A percentile compares a stretch with the other conserved stretches of the same genome.
Evolutionary conservation across 2,797 vertebrate species (phyloP).

Genomic region (Erithacus rubecula): DNA sequence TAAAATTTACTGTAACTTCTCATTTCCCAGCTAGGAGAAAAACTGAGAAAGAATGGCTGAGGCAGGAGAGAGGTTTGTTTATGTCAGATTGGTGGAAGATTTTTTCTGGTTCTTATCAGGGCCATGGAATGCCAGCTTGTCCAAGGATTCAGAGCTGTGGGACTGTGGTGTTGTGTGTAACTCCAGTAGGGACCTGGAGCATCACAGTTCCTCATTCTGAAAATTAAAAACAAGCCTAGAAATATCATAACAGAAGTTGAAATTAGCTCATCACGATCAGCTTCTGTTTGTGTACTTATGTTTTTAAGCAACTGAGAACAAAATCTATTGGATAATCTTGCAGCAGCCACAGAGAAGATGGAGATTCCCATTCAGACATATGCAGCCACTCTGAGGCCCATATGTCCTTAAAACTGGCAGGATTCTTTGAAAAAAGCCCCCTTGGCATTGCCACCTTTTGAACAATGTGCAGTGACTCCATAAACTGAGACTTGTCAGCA

Average conservation of each 20-base stretch:
- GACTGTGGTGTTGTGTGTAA: not conserved
- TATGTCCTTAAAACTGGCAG: not conserved
- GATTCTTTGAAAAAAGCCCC: not conserved
- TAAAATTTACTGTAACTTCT: conserved; percentile 4
- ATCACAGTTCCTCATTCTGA: not conserved
- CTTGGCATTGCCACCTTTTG: conserved; percentile 5
- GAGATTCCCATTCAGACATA: not conserved
- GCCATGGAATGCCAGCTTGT: fast-evolving
- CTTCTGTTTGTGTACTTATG: not conserved
- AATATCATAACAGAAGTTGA: not conserved
- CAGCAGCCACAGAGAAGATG: not conserved
- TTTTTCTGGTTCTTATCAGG: not conserved
- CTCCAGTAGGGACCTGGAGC: not conserved
- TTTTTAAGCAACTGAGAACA: conserved; percentile 15
- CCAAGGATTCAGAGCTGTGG: not conserved
- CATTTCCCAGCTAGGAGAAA: not conserved
- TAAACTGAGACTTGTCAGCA: not conserved
- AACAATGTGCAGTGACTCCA: not conserved
- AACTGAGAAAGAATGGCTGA: not conserved
- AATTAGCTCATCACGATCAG: not conserved
- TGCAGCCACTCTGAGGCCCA: not conserved
- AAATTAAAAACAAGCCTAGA: not conserved
- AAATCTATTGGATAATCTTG: not conserved
- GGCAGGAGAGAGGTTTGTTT: not conserved
- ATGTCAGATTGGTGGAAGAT: not conserved